These are phyloP conservation scores for Ctena decussata DNA, from an alignment of 2,888 invertebrate genomes.

Conservation along the genomic window DNA sequence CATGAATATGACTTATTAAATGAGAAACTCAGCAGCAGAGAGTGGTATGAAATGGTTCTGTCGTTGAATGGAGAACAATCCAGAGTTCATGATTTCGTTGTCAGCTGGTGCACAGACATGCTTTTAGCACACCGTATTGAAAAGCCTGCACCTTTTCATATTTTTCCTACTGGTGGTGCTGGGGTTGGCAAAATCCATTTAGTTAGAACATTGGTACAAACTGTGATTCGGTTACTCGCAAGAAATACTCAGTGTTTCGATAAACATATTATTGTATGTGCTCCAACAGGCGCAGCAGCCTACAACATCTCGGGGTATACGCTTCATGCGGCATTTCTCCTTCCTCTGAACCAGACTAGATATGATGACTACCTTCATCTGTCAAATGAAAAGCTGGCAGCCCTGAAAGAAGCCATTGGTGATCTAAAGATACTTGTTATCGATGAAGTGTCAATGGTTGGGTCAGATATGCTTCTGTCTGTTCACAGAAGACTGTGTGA, in stretches of 20 bases:
- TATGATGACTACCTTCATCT: slow-evolving; percentile 55
- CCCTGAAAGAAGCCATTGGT: slow-evolving; percentile 47
- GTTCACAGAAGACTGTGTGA: slow-evolving; percentile 57
- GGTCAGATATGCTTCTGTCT: slow-evolving; percentile 51
- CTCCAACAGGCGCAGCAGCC: slow-evolving; percentile 67
- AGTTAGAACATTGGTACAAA: slow-evolving; percentile 62
- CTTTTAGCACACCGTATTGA: slow-evolving; percentile 39
- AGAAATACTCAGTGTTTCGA: slow-evolving; percentile 38
- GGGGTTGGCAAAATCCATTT: slow-evolving; percentile 63
- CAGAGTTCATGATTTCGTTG: slow-evolving; percentile 55
- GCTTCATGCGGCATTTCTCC: slow-evolving; percentile 40
- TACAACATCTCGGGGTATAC: slow-evolving; percentile 55
- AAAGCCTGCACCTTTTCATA: slow-evolving; percentile 56
- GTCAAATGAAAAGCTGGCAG: slow-evolving; percentile 32
- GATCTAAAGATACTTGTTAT: slow-evolving; percentile 35
- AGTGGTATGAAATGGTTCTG: slow-evolving; percentile 41
- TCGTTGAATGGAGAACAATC: slow-evolving; percentile 52
- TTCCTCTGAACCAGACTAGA: slow-evolving; percentile 20
- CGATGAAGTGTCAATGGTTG: slow-evolving; percentile 57
- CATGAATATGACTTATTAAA: slow-evolving; percentile 29
- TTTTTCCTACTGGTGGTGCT: slow-evolving; percentile 62
- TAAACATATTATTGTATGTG: slow-evolving; percentile 58
- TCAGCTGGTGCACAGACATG: slow-evolving; percentile 54
- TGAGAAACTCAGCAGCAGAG: slow-evolving; percentile 38
- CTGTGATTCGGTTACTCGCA: slow-evolving; percentile 33